Conservation (phyloP, 2,797 vertebrate genomes). For the Cetoscarus ocellatus region DNA sequence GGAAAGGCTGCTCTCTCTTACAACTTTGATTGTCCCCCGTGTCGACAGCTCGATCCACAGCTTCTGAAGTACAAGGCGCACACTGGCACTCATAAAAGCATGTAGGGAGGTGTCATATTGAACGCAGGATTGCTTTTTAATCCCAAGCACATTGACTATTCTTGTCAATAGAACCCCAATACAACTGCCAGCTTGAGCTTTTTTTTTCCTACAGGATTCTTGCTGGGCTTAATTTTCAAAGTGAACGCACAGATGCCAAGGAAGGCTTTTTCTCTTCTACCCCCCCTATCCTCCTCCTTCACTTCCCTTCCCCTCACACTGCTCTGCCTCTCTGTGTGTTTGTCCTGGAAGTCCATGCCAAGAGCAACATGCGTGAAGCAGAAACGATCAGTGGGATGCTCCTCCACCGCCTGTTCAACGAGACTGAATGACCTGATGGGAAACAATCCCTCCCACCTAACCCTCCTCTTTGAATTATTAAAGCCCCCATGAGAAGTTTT, state of each 20-base stretch:
- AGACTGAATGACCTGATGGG: conserved; percentile 71
- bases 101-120: conserved; percentile 85
- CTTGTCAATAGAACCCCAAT: conserved; percentile 87
- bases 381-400: conserved; percentile 78
- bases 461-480: conserved; percentile 45
- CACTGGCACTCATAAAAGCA: conserved; percentile 83
- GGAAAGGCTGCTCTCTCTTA: conserved; percentile 77
- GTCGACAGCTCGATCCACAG: conserved; percentile 82
- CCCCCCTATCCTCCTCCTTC: conserved; percentile 9
- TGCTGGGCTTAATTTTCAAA: conserved; percentile 89
- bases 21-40: conserved; percentile 84
- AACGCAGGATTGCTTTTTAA: conserved; percentile 88
- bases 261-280: conserved; percentile 71
- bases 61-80: conserved; percentile 85
- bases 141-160: conserved; percentile 87
- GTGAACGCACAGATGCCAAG: conserved; percentile 86
- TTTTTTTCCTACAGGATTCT: conserved; percentile 82
- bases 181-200: conserved; percentile 87
- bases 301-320: conserved; percentile 16
- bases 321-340: conserved; percentile 59
- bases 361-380: conserved; percentile 82
- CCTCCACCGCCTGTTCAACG: conserved; percentile 73
- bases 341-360: conserved; percentile 80
- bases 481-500: not conserved
- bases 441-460: conserved; percentile 53